Base-by-base conservation (phyloP, 2,888 invertebrate genomes). In the Bedellia somnulentella region DNA sequence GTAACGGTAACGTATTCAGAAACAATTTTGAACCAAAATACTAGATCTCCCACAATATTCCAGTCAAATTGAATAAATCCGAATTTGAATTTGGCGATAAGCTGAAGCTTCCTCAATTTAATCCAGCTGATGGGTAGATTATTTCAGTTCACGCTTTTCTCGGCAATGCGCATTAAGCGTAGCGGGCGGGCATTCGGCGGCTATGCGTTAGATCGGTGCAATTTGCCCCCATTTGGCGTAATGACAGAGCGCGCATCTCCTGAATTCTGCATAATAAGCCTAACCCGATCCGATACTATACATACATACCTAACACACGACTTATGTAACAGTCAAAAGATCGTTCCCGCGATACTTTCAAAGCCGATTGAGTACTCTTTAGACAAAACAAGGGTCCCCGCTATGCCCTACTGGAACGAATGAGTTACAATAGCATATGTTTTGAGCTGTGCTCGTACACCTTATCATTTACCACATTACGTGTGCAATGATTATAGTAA, bases 401-500 rank as follows among this genome's bases (percentile, higher is more conserved):
- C 5, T 6, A 5, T 5, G 5, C 18, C 5, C 18, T 6, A 18
- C 5, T 18, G 18, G 5, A 18, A 18, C 18, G 61, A 70, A 67
- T 60, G 63, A 58, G 68, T 55, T 54, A 56, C 57, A 61, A 66
- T 60, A 68, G 62, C 75, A 75, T 73, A 70, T 75, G 71, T 75
- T 75, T 68, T 62, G 67, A 61, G 59, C 51, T 51, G 60, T 61
- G 57, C 62, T 17, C 52, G 54, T 58, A 57, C 56, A 71, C 66
- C 68, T 73, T 68, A 71, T 75, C 73, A 75, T 75, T 73, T 75
- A 71, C 73, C 64, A 49, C 67, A 70, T 75, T 75, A 75, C 64
- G 63, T 59, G 59, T 36, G 51, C 59, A 59, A 62, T 75, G 73
- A 75, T 75, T 75, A 75, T 68, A 71, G 75, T 75, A 73, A 75